Base-by-base conservation (phyloP, 2,888 invertebrate genomes). In the Agonum fuliginosum region DNA sequence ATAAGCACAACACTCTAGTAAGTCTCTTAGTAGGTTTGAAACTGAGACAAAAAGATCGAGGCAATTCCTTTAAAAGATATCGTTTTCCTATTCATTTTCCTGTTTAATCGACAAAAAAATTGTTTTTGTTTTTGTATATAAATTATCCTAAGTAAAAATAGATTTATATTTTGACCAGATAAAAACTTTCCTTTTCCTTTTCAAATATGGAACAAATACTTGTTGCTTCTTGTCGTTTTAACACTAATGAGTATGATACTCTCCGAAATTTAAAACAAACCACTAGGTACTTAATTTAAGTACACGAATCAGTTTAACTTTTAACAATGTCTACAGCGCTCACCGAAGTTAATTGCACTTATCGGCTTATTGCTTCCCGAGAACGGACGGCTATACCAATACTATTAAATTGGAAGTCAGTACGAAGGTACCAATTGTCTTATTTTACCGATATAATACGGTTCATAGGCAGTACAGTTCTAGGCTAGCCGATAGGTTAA, bases 391-490 rank as follows among this genome's bases (percentile, higher is more conserved):
- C 58, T 30, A 62, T 62, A 30, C 27, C 58, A 62, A 62, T 30
- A 62, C 58, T 62, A 62, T 62, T 62, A 62, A 62, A 62, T 30
- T 62, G 30, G 30, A 62, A 30, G 30, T 30, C 17, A 10, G 5
- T 37, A 41, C 19, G 20, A 67, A 67, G 67, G 41, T 67, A 67
- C 67, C 41, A 41, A 67, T 67, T 67, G 67, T 67, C 37, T 67
- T 37, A 67, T 41, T 54, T 67, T 41, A 67, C 67, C 67, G 67
- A 67, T 67, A 67, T 41, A 41, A 67, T 22, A 67, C 67, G 67
- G 41, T 67, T 67, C 22, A 41, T 22, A 19, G 4, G 2, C 3
- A 37, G 17, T 67, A 41, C 67, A 41, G 37, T 67, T 67, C 19
- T 22, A 20, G 19, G 41, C 17, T 67, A 30, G 10, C 67, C 37